Evolutionary conservation across 1,140 invertebrate genomes (phyloP).

Genomic region (Bombus breviceps): DNA sequence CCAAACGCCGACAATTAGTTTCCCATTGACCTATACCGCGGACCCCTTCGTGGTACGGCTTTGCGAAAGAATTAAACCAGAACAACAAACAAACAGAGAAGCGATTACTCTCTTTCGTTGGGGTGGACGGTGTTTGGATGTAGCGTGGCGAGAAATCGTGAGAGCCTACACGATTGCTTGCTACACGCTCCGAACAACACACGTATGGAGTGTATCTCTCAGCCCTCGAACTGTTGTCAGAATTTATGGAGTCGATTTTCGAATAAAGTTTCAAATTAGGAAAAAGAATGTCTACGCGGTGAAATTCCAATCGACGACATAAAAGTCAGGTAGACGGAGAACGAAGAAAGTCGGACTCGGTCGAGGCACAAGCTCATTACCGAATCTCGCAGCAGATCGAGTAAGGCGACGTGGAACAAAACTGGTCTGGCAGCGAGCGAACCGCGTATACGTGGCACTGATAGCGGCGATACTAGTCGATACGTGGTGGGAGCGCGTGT

Average conservation of each 20-base stretch:
- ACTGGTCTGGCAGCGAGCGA: slow-evolving; percentile 19
- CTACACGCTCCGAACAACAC: neutral
- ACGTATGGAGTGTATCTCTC: neutral
- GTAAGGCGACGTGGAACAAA: slow-evolving; percentile 17
- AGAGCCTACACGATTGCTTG: neutral
- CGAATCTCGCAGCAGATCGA: slow-evolving; percentile 53
- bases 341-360: neutral
- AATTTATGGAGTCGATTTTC: neutral
- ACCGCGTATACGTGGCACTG: slow-evolving; percentile 27
- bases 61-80: slow-evolving; percentile 64
- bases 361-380: slow-evolving; percentile 52
- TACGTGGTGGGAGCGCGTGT: slow-evolving; percentile 59
- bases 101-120: slow-evolving; percentile 38
- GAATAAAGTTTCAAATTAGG: slow-evolving; percentile 1
- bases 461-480: slow-evolving; percentile 61
- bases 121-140: slow-evolving; percentile 28
- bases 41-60: slow-evolving; percentile 54
- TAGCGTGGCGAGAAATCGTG: slow-evolving; percentile 7
- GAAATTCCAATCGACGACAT: neutral
- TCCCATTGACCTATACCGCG: slow-evolving; percentile 75
- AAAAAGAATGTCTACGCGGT: neutral
- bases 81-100: slow-evolving; percentile 68
- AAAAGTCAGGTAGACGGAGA: neutral
- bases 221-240: neutral
- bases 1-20: slow-evolving; percentile 77